Percentiles rank a stretch among this genome's conserved stretches.
Evolutionary conservation across 2,888 invertebrate species (phyloP).

Genomic region (Andrena hattorfiana): DNA sequence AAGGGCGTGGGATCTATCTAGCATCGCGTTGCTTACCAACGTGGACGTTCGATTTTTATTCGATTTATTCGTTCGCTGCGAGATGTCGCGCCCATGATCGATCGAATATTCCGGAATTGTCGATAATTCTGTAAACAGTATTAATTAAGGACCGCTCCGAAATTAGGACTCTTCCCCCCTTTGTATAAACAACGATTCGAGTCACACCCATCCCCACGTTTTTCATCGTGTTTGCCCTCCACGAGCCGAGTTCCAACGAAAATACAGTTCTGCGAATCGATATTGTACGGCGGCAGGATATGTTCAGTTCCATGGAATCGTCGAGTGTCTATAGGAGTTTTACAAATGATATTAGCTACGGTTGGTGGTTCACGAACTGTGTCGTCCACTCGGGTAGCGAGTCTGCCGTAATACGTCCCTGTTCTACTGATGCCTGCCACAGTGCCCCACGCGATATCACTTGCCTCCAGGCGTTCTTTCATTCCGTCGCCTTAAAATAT

Average conservation of each 20-base stretch:
- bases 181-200: background rate
- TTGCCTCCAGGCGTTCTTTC: conserved; percentile 25
- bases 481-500: conserved; percentile 28
- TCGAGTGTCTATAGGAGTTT: background rate
- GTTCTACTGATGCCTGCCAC: conserved; percentile 2
- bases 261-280: background rate
- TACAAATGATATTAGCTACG: background rate
- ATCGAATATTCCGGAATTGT: conserved; percentile 27
- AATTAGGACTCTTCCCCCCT: background rate
- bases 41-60: conserved; percentile 48
- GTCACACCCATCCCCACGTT: background rate
- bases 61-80: no score
- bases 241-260: background rate
- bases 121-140: conserved; percentile 29
- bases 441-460: conserved; percentile 9
- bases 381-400: background rate
- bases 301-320: background rate
- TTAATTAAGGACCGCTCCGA: conserved; percentile 10
- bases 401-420: conserved; percentile 6
- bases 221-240: background rate
- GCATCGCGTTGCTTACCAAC: conserved; percentile 38
- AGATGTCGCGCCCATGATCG: conserved; percentile 4
- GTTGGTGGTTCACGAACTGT: background rate
- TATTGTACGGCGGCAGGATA: background rate
- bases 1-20: conserved; percentile 37